These are phyloP conservation scores for Lasioglossum lativentre DNA, from an alignment of 2,888 invertebrate species.

Conservation along the genomic window DNA sequence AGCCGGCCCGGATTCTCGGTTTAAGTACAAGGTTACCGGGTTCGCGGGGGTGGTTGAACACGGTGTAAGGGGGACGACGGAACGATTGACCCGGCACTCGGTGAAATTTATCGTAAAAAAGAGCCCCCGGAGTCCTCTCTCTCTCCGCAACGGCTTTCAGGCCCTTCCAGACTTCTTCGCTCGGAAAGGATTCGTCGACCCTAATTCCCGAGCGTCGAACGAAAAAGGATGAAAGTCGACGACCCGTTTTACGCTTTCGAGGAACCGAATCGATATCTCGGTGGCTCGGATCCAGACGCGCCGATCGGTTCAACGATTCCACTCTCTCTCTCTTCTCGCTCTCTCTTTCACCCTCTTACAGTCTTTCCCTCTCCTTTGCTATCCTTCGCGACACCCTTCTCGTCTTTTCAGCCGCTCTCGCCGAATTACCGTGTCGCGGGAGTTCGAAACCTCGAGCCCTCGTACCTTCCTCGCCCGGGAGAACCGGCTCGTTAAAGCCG, in stretches of 20 bases:
- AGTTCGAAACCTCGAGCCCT: constrained; percentile 19
- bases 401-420: constrained; percentile 19
- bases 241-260: constrained; percentile 61
- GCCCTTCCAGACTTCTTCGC: constrained; percentile 63
- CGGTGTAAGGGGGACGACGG: constrained; percentile 31
- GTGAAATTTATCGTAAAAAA: constrained; percentile 75
- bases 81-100: constrained; percentile 69
- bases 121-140: constrained; percentile 63
- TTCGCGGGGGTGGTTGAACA: not conserved
- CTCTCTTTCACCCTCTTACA: not conserved
- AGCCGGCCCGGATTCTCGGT: constrained; percentile 21
- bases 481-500: constrained; percentile 39
- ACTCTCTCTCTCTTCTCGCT: not conserved
- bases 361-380: not conserved
- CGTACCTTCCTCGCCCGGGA: not conserved
- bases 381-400: constrained; percentile 18
- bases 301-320: constrained; percentile 44
- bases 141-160: constrained; percentile 60
- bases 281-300: constrained; percentile 54
- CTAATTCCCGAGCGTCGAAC: constrained; percentile 70
- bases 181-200: constrained; percentile 67
- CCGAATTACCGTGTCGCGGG: constrained; percentile 43
- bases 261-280: constrained; percentile 61
- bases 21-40: constrained; percentile 42
- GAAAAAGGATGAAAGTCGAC: constrained; percentile 66